Evolutionary conservation across 2,888 invertebrate genomes (phyloP), one percentile per base, ranked within the genome.

Genomic region (Vannuccia rotundouncinata): DNA sequence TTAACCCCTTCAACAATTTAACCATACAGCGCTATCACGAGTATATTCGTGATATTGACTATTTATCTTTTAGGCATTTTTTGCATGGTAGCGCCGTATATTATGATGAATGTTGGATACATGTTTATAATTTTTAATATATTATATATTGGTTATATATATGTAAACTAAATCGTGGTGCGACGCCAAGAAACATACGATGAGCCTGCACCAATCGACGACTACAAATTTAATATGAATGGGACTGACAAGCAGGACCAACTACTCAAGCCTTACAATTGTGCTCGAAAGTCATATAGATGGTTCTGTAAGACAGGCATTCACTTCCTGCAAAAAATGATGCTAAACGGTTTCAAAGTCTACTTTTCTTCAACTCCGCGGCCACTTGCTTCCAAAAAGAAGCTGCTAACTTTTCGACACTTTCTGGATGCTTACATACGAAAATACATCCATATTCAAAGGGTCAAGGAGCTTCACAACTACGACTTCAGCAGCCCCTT

Each of bases 321-420:
- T 27, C 75, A 75, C 31, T 75, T 75, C 30, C 27, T 75, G 75
- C 75, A 75, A 31, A 29, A 29, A 29, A 75, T 75, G 75, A 22
- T 75, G 28, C 75, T 75, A n/a, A 75, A 75, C 31, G 75, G 75
- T n/a, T 75, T 31, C 75, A 75, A 75, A 75, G 75, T 75, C 27
- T 75, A 75, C 27, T 75, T 22, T 31, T 10, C 29, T 10, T 27
- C 30, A 29, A 29, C 31, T 75, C 75, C 75, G n/a, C 75, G 75
- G 27, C 75, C 75, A 27, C 31, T 75, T n/a, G 17, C 10, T 31
- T 75, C 75, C 5, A 29, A 29, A 22, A 29, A 29, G 17, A 75
- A 75, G 31, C 30, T 75, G 5, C 66, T 66, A n/a, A n/a, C n/a
- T n/a, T n/a, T n/a, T n/a, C n/a, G n/a, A n/a, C n/a, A n/a, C n/a